A percentile compares a stretch with the other conserved stretches of the same genome.
Evolutionary conservation across 2,888 invertebrate species (phyloP).

Genomic region (Barypeithes pellucidus): DNA sequence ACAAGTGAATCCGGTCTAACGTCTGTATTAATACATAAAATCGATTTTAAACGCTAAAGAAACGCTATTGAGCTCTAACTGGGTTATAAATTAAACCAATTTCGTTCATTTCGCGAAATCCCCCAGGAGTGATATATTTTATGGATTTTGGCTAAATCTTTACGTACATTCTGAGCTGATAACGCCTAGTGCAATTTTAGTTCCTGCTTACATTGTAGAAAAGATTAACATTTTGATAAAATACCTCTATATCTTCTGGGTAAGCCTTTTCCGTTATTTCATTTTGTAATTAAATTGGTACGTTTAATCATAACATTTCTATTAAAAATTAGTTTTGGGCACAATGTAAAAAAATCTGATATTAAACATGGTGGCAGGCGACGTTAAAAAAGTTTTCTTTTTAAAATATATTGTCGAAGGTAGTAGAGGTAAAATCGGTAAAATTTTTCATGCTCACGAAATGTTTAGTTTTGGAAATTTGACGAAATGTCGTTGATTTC

Average conservation of each 20-base stretch:
- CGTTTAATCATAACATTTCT: background rate
- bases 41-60: slow-evolving; percentile 52
- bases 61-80: slow-evolving; percentile 52
- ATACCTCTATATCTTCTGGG: slow-evolving; percentile 17
- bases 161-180: slow-evolving; percentile 53
- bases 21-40: slow-evolving; percentile 51
- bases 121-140: slow-evolving; percentile 52
- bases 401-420: too few relatives aligned
- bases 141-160: slow-evolving; percentile 55
- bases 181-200: slow-evolving; percentile 52
- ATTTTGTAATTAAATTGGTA: background rate
- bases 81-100: slow-evolving; percentile 56
- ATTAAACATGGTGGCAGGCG: too few relatives aligned
- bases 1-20: slow-evolving; percentile 50
- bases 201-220: slow-evolving; percentile 48
- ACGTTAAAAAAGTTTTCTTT: too few relatives aligned
- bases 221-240: slow-evolving; percentile 45
- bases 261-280: background rate
- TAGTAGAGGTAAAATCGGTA: too few relatives aligned
- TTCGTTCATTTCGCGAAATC: slow-evolving; percentile 55
- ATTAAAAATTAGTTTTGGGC: too few relatives aligned
- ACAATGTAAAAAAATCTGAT: too few relatives aligned
- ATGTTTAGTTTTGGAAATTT: too few relatives aligned
- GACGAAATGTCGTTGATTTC: too few relatives aligned
- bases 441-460: too few relatives aligned